Evolutionary conservation across 2,797 vertebrate species (phyloP), one percentile per base, ranked within the genome.

Genomic region (Lophotriccus pileatus): DNA sequence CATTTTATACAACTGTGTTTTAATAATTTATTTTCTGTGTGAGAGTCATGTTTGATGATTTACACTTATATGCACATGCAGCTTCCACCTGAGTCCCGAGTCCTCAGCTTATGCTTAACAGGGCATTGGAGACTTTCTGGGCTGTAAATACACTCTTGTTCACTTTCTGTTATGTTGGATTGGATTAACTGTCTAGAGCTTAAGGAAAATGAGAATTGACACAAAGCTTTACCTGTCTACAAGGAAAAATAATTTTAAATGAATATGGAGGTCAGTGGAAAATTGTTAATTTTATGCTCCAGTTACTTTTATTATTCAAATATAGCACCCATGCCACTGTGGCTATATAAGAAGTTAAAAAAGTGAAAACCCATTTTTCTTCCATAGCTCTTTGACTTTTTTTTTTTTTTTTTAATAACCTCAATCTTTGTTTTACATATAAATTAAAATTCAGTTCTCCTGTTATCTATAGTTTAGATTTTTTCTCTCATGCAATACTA

Each of bases 211-310:
- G 44, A 89, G 30, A 92, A 86, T 76, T 93, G 91, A 88, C 67
- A 59, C 63, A 88, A 85, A 90, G 24, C 30, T 93, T 90, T 94
- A 94, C 80, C 80, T 81, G 53, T 90, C 66, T 93, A 52, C 34
- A 89, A 93, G 73, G 24, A 90, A 95, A 93, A 96, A 85, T 70
- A 89, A 87, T 86, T 83, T 95, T 66, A 89, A 94, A 93, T 76
- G 0, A 85, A 91, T 66, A 76, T 46, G 25, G 75, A 93, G 69
- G 91, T 92, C 94, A 93, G 62, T 82, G 25, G 53, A 94, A 96
- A 95, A 92, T 64, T 91, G 88, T 86, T 96, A 95, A 96, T 95
- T 91, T 96, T 96, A 95, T 89, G 84, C 93, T 94, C 69, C 84
- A 88, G 68, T 94, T 94, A 88, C 72, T 95, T 94, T 89, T 89